These are phyloP conservation scores for Acromyrmex heyeri DNA, from an alignment of 1,140 invertebrate species.

Conservation along the genomic window DNA sequence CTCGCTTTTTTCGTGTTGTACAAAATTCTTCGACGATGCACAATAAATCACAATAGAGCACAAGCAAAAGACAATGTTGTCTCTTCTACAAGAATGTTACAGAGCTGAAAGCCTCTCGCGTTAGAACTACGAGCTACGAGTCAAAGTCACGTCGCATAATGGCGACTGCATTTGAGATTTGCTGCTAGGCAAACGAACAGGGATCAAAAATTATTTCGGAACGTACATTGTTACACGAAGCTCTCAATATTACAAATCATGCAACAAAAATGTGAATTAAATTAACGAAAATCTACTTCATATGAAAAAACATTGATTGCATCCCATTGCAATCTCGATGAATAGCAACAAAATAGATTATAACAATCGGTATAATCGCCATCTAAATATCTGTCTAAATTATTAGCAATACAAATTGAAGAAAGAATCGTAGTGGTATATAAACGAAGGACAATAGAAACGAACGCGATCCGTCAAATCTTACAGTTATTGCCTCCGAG, in stretches of 20 bases:
- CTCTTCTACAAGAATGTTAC: not conserved
- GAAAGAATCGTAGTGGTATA: no score
- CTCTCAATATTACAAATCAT: not conserved
- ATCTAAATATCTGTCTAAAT: no score
- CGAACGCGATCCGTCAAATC: not conserved
- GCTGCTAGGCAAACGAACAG: not conserved
- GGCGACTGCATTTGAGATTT: slow-evolving; percentile 21
- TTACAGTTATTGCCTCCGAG: not conserved
- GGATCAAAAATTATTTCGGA: not conserved
- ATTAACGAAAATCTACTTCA: no score
- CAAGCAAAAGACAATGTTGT: not conserved
- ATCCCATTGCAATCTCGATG: no score
- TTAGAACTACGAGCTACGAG: slow-evolving; percentile 19
- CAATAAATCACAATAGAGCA: not conserved
- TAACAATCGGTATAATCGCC: no score
- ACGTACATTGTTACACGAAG: not conserved
- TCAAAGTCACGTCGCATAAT: slow-evolving; percentile 10
- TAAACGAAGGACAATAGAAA: not conserved
- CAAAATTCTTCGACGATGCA: not conserved
- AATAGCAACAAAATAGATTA: no score
- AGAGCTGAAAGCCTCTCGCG: not conserved
- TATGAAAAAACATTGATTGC: no score
- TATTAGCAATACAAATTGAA: no score
- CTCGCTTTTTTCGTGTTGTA: not conserved
- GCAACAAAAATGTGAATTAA: not conserved